These are phyloP conservation scores for Hydractinia echinata DNA, from an alignment of 30 jellyfish, hydroid and myxozoan species.

Conservation along the genomic window DNA sequence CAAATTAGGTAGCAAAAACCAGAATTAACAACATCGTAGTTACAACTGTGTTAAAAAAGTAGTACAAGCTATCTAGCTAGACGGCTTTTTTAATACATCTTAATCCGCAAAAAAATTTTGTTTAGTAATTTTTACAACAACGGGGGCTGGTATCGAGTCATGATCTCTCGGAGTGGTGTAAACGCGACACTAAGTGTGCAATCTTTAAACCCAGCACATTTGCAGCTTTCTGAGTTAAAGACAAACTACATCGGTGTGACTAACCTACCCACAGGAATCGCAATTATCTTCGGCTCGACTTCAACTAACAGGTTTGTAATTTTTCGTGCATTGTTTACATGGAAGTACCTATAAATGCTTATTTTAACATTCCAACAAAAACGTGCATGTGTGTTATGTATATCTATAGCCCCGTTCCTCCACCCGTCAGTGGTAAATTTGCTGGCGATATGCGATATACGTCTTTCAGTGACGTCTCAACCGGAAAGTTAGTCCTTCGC, in stretches of 20 bases:
- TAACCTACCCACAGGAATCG: constrained; percentile 59
- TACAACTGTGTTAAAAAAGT: no score
- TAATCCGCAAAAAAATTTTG: not conserved
- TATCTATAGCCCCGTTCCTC: constrained; percentile 50
- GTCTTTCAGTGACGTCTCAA: constrained; percentile 30
- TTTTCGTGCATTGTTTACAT: not conserved
- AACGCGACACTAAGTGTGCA: constrained; percentile 82
- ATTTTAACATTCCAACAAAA: not conserved
- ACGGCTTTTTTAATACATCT: no score
- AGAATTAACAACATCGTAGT: no score
- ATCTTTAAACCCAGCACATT: constrained; percentile 53
- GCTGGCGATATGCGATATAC: constrained; percentile 87
- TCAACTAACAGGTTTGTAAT: constrained; percentile 22
- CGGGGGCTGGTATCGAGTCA: constrained; percentile 89
- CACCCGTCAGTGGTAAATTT: constrained; percentile 68
- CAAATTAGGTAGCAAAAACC: no score
- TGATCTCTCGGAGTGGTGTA: constrained; percentile 65
- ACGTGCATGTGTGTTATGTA: not conserved
- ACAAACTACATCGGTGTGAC: constrained; percentile 58
- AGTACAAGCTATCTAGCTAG: no score
- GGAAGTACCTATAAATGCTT: not conserved
- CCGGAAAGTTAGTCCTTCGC: constrained; percentile 35
- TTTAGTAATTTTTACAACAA: constrained; percentile 63
- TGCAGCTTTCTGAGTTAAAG: constrained; percentile 54
- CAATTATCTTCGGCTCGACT: constrained; percentile 79